These are phyloP conservation scores for Rhadinocentrus ornatus DNA, from an alignment of 2,797 vertebrate genomes.

Conservation along the genomic window DNA sequence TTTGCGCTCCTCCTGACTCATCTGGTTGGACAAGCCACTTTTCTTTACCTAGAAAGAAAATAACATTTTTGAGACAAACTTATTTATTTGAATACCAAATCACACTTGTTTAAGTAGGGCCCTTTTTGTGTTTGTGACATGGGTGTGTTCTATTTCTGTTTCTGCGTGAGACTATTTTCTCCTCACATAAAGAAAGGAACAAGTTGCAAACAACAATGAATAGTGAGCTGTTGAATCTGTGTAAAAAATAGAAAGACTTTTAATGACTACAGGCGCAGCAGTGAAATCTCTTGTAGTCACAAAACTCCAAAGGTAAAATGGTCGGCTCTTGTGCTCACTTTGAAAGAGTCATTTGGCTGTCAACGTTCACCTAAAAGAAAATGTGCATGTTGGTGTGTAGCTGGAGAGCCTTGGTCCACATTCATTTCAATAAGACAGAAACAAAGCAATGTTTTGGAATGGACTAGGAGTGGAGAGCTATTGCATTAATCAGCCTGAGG, in stretches of 20 bases:
- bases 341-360: not conserved
- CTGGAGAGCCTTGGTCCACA: conserved; percentile 1
- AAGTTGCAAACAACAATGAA: conserved; percentile 48
- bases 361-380: not conserved
- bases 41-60: conserved; percentile 89
- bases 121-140: conserved; percentile 19
- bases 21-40: conserved; percentile 85
- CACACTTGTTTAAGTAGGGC: conserved; percentile 5
- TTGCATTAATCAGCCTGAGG: conserved; percentile 27
- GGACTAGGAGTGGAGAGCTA: conserved; percentile 12
- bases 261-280: not conserved
- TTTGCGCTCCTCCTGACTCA: conserved; percentile 93
- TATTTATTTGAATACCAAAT: not conserved
- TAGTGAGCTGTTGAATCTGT: conserved; percentile 12
- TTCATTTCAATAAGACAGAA: conserved; percentile 27
- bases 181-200: conserved; percentile 33
- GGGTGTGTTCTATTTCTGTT: conserved; percentile 7
- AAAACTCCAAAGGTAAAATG: not conserved
- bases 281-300: not conserved
- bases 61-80: conserved; percentile 3
- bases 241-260: conserved; percentile 11
- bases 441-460: conserved; percentile 32
- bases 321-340: not conserved
- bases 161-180: conserved; percentile 20
- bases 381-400: conserved; percentile 21